Evolutionary conservation across 2,888 invertebrate species (phyloP).

Genomic region (Tetropium fuscum): DNA sequence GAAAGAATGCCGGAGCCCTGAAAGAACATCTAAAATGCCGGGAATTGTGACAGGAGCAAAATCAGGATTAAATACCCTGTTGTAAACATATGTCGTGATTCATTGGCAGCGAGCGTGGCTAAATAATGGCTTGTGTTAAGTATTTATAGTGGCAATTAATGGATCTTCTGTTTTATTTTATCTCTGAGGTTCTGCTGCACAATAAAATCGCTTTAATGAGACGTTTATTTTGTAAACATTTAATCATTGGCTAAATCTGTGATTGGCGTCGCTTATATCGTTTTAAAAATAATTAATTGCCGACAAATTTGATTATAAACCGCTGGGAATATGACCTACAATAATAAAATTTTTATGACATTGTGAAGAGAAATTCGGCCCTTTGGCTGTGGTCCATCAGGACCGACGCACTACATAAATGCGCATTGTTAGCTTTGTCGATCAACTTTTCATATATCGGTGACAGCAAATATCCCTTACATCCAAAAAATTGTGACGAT

Average conservation of each 20-base stretch:
- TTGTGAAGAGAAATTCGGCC: too few species aligned
- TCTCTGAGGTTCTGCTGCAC: slow-evolving; percentile 35
- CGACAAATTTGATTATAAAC: slow-evolving; percentile 5
- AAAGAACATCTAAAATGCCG: slow-evolving; percentile 23
- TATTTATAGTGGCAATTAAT: slow-evolving; percentile 55
- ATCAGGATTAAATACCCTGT: slow-evolving; percentile 46
- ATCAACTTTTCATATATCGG: too few species aligned
- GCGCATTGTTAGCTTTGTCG: too few species aligned
- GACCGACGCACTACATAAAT: too few species aligned
- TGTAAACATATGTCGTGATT: slow-evolving; percentile 54
- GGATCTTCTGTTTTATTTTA: slow-evolving; percentile 48
- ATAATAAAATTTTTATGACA: too few species aligned
- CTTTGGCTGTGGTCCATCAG: too few species aligned
- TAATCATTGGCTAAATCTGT: slow-evolving; percentile 6
- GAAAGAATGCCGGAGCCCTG: slow-evolving; percentile 13
- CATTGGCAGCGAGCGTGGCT: slow-evolving; percentile 45
- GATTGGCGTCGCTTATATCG: not conserved
- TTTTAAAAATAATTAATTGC: not conserved
- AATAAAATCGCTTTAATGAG: slow-evolving; percentile 38
- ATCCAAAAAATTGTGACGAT: too few species aligned
- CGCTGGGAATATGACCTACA: too few species aligned
- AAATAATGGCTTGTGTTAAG: slow-evolving; percentile 48
- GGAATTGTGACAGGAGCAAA: slow-evolving; percentile 40
- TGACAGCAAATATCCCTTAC: too few species aligned
- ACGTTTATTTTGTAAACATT: slow-evolving; percentile 31